Evolutionary conservation across 2,797 vertebrate species (phyloP), one percentile per base, ranked within the genome.

Genomic region (Tenualosa thibaudeaui): DNA sequence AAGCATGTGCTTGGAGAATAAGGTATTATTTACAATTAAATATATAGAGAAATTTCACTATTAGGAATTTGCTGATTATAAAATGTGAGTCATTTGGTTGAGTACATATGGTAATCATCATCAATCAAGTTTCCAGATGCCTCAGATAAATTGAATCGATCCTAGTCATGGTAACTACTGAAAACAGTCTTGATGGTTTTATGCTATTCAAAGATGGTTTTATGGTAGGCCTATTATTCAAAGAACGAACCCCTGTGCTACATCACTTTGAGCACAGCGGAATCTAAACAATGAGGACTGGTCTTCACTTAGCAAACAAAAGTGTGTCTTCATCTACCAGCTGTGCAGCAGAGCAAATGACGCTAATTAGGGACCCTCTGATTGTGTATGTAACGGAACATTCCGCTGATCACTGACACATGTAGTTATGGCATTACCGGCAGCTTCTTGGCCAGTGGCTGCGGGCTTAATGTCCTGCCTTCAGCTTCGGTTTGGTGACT

Each of bases 401-500:
- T 82, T 91, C 62, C 40, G 85, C 81, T 92, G 90, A 93, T 93
- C 91, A 90, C 86, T 86, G 90, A 90, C 91, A 92, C 88, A 43
- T 92, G 88, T 92, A 91, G 92, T 93, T 90, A 88, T 50, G 50
- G 85, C 87, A 82, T 89, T 90, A 86, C 86, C 88, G 87, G 86
- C 85, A 78, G 82, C 86, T 93, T 78, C 88, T 88, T 83, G 86
- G 85, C 90, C 87, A 83, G 87, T 87, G 87, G 87, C 85, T 84
- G 87, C 86, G 84, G 75, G 85, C 26, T 86, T 82, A 62, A 56
- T 89, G 84, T 89, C 83, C 83, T 86, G 84, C 40, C 17, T 89
- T 88, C 86, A 83, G 82, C 75, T 81, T 75, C 46, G 40, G 37
- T 83, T 26, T 17, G 82, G 65, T 68, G 62, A 24, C 12, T 68